Base-by-base conservation (phyloP, 2,113 vertebrate genomes). In the Osmerus eperlanus region DNA sequence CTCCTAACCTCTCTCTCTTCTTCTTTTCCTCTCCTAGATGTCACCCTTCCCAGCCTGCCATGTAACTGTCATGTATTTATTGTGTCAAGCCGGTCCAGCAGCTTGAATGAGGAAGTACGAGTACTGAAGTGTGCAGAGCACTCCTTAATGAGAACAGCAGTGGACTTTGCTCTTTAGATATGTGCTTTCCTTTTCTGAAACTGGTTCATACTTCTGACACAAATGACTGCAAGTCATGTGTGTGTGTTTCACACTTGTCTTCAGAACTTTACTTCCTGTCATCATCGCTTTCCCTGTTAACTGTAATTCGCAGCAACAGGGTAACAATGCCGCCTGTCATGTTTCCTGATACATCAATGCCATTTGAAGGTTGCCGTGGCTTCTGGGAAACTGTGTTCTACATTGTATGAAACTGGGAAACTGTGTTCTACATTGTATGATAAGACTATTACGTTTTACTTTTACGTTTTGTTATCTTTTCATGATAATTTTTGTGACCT, bases 41-140 rank as follows among this genome's bases (percentile, higher is more conserved):
- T 66, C 29, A 4, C 58, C 4, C 18, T 32, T 71, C 23, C 23
- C 18, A 19, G 23, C 23, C 28, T 72, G 18, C 14, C 14, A 47
- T 47, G 41, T 60, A 4, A 7, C 13, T 55, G 54, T 55, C 28
- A 13, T 21, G 12, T 13, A 7, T 25, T 25, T 21, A 23, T 25
- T 61, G 12, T 28, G 19, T 23, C 19, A 52, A 23, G 19, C 32
- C 7, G 41, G 41, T 51, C 7, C 14, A 67, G 23, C 47, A 3
- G 21, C 25, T 62, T 28, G 4, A 19, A 59, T 59, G 15, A 68
- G 66, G 66, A 68, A 68, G 66, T 68, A 25, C 55, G 14, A 7
- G 1, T 4, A 16, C n/a, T 29, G 23, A 55, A 68, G 52, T 68
- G 66, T 68, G 32, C 52, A 32, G 9, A 55, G 23, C 66, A 28